These are phyloP conservation scores for Dendrophyllia cribrosa DNA, from an alignment of 64 coral and sea anemone species.

Conservation along the genomic window DNA sequence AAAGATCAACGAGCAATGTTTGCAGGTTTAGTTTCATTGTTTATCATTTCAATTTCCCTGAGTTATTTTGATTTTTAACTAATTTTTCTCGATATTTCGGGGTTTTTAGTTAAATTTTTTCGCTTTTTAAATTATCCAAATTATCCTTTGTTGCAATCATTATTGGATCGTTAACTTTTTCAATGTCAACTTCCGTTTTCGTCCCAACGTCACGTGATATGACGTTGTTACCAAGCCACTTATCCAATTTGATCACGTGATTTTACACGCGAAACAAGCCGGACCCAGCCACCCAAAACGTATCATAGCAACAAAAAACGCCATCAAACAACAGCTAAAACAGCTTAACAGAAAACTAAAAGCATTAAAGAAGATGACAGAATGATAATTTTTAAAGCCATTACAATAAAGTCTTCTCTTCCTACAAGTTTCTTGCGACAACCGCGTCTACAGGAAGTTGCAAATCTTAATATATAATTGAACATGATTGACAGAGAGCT, in stretches of 20 bases:
- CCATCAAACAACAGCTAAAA: background rate
- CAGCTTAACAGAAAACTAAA: background rate
- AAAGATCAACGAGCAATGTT: no score
- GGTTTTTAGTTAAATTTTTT: background rate
- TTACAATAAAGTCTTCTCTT: background rate
- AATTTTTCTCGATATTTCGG: background rate
- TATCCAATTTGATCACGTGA: conserved; percentile 23
- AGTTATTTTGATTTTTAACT: background rate
- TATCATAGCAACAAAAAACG: no score
- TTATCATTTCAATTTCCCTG: background rate
- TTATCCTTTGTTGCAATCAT: conserved; percentile 21
- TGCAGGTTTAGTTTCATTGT: background rate
- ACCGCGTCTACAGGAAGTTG: no score
- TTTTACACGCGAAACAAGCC: background rate
- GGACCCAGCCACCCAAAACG: background rate
- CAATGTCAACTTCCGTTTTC: background rate
- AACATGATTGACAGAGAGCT: no score
- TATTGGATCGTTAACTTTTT: background rate
- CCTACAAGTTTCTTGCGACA: background rate
- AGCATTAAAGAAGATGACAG: background rate
- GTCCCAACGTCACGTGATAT: background rate
- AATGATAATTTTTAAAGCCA: background rate
- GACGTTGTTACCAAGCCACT: background rate
- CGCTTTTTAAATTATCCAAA: background rate
- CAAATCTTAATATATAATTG: no score